Evolutionary conservation across 2,888 invertebrate genomes (phyloP), one percentile per base, ranked within the genome.

Genomic region (Mechanitis mazaeus): DNA sequence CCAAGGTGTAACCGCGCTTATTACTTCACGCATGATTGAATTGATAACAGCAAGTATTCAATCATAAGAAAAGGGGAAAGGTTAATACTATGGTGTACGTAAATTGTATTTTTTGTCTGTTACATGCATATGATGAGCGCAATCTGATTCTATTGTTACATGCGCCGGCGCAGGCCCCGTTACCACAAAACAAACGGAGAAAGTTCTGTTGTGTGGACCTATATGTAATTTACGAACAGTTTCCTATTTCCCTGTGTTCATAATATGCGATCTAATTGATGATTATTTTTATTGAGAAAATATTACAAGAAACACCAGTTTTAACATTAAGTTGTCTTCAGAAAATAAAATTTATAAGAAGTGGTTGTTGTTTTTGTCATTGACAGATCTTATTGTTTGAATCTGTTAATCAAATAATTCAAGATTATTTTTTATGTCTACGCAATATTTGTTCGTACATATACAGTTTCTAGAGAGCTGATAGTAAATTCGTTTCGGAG

Each of bases 161-260:
- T 72, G 75, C 74, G 76, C 74, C 68, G 68, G 71, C 71, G 69
- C 74, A 68, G 70, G 70, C 72, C 72, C 74, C 75, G 72, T 73
- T 75, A 74, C 74, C 75, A 74, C 80, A 77, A 83, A 86, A 87
- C 84, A 86, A 85, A 85, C 74, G 84, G 88, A 83, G 88, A 87
- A 87, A 87, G 88, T 86, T 70, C 72, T 71, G 75, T 74, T 67
- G 70, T 81, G 79, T 81, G 76, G 78, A 77, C 74, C 68, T 68
- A 69, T 67, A 72, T 73, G 72, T 78, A 77, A 76, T 78, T 71
- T 74, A 77, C 76, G 63, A 68, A 77, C 75, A 73, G 75, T 77
- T 84, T 86, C 83, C 84, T 83, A 79, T 81, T 84, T 84, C 81
- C 81, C 67, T 45, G 54, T n/a, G n/a, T n/a, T n/a, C 28, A n/a